Evolutionary conservation across 2,888 invertebrate species (phyloP).

Genomic region (Pristionchus exspectatus): DNA sequence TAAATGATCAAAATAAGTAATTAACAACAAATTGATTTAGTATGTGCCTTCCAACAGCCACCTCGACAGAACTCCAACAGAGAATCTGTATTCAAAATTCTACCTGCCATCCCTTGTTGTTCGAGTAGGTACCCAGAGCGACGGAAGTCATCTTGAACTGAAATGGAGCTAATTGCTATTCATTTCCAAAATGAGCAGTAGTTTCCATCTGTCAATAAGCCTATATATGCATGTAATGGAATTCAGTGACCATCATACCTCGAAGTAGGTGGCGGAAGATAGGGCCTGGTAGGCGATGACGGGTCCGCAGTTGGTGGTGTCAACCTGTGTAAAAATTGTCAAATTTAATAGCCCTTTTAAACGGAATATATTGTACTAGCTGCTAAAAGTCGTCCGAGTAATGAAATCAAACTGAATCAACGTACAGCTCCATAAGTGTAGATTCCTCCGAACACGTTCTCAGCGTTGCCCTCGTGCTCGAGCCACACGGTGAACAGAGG

Average conservation of each 20-base stretch:
- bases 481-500: slow-evolving; percentile 72
- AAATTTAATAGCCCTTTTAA: not conserved
- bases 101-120: slow-evolving; percentile 55
- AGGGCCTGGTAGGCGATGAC: slow-evolving; percentile 65
- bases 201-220: too few species aligned
- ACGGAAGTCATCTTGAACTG: slow-evolving; percentile 58
- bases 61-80: too few species aligned
- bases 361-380: too few species aligned
- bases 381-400: too few species aligned
- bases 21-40: too few species aligned
- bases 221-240: too few species aligned
- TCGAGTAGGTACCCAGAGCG: slow-evolving; percentile 59
- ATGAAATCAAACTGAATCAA: not conserved
- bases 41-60: too few species aligned
- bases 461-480: slow-evolving; percentile 65
- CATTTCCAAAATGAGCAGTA: too few species aligned
- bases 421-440: slow-evolving; percentile 78
- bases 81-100: too few species aligned
- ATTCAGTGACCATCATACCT: too few species aligned
- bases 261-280: slow-evolving; percentile 55
- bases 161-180: not conserved
- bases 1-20: too few species aligned
- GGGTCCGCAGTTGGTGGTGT: slow-evolving; percentile 75
- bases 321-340: slow-evolving; percentile 58
- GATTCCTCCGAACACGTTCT: slow-evolving; percentile 66